These are phyloP conservation scores for Falco punctatus DNA, from an alignment of 2,113 vertebrate species.

Conservation along the genomic window DNA sequence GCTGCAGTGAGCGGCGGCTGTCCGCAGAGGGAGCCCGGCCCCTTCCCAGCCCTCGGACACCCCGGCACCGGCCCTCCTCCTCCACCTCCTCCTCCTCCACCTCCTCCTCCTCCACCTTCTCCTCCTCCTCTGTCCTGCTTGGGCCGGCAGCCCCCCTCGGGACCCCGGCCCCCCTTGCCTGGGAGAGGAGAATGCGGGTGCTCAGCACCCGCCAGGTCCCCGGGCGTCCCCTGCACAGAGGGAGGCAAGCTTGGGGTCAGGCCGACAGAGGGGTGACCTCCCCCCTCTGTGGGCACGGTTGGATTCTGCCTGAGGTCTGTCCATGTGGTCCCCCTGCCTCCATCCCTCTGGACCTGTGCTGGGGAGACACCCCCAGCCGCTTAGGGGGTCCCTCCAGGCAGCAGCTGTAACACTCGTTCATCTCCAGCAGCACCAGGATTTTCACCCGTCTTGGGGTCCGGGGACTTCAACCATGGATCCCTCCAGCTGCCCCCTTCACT, in stretches of 20 bases:
- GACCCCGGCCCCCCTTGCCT: background rate
- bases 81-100: background rate
- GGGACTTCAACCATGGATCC: background rate
- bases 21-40: slow-evolving; percentile 48
- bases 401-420: rapidly evolving
- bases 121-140: background rate
- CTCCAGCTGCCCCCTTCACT: background rate
- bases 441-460: rapidly evolving
- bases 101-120: background rate
- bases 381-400: background rate
- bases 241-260: background rate
- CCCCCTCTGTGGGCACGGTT: background rate
- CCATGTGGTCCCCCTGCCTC: rapidly evolving
- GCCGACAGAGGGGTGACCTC: background rate
- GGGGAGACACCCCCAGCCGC: rapidly evolving
- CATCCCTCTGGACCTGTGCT: background rate
- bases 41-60: background rate
- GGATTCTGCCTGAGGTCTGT: background rate
- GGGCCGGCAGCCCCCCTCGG: background rate
- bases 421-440: background rate
- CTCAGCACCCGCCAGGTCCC: background rate
- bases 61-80: background rate
- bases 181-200: background rate
- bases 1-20: slow-evolving; percentile 9
- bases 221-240: background rate